Conservation (phyloP, 2,888 invertebrate species). For the Lochmaea capreae region DNA sequence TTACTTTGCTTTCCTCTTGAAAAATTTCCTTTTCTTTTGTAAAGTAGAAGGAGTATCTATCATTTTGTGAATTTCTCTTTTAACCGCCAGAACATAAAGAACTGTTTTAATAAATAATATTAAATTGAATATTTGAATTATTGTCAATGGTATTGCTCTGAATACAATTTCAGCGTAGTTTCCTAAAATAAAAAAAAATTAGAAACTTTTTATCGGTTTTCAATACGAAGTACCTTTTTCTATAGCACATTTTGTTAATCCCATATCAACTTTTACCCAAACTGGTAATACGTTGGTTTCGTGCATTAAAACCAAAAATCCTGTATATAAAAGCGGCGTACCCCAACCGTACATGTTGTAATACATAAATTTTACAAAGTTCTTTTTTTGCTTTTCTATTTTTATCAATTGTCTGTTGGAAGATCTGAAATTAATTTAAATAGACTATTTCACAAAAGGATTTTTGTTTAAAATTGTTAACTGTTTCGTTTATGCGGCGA, state of each 20-base stretch:
- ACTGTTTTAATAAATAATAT: slow-evolving; percentile 77
- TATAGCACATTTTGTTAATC: slow-evolving; percentile 45
- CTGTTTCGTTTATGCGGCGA: too few relatives aligned
- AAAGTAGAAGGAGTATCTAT: slow-evolving; percentile 66
- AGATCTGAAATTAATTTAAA: slow-evolving; percentile 35
- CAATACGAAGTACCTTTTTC: slow-evolving; percentile 41
- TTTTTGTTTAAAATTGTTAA: too few relatives aligned
- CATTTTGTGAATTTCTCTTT: slow-evolving; percentile 78
- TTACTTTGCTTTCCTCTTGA: slow-evolving; percentile 24
- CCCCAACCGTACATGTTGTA: slow-evolving; percentile 82
- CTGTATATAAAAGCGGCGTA: slow-evolving; percentile 70
- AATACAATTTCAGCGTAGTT: slow-evolving; percentile 55
- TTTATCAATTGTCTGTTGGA: slow-evolving; percentile 24
- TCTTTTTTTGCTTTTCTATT: slow-evolving; percentile 57
- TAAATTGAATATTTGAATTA: slow-evolving; percentile 73
- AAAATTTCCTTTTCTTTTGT: slow-evolving; percentile 46
- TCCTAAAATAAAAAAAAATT: slow-evolving; percentile 43
- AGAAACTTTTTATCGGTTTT: too few relatives aligned
- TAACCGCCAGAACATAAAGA: slow-evolving; percentile 77
- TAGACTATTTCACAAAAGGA: neutral
- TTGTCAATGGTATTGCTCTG: slow-evolving; percentile 68
- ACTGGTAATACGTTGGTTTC: slow-evolving; percentile 64
- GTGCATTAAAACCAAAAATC: slow-evolving; percentile 69
- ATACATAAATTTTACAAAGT: slow-evolving; percentile 71
- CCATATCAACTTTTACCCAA: slow-evolving; percentile 45